Evolutionary conservation across 1,140 invertebrate genomes (phyloP), one percentile per base, ranked within the genome.

Genomic region (Condylostylus longicornis): DNA sequence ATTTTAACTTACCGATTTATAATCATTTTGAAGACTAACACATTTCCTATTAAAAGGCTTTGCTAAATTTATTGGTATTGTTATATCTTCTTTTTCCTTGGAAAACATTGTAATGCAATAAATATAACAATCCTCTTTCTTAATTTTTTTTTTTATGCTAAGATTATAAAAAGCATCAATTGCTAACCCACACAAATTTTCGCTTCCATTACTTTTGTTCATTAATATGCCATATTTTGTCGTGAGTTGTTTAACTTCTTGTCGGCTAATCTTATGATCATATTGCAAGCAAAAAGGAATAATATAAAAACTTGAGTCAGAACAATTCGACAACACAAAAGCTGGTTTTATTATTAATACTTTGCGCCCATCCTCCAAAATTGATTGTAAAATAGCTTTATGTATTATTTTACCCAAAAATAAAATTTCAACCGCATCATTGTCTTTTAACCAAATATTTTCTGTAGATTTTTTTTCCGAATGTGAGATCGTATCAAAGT

Each of bases 221-320:
- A n/a, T n/a, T n/a, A n/a, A n/a, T n/a, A n/a, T n/a, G n/a, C n/a
- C n/a, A n/a, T n/a, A n/a, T n/a, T n/a, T n/a, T n/a, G n/a, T n/a
- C n/a, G n/a, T n/a, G n/a, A n/a, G n/a, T 0, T 31, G 25, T 6
- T 39, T 35, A 1, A 58, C 39, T 6, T 43, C 38, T 5, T 45
- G 37, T 0, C 52, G 43, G 0, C n/a, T 37, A 2, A 45, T 41
- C 1, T 30, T 47, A 30, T 58, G 54, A 18, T 55, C 54, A 28
- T 58, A 49, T 27, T 58, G 54, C 48, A 58, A 48, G 9, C 54
- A 46, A 23, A 58, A 35, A 1, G 55, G 44, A 14, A 58, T 25
- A 0, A 46, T 47, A 22, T 42, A 35, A 0, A 58, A 33, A 4
- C 7, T 9, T 0, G 40, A 21, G 35, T 54, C 46, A 12, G 53